phyloP scores from a whole-genome alignment of 2,888 invertebrate genomes.

The Coelopa pilipes region DNA sequence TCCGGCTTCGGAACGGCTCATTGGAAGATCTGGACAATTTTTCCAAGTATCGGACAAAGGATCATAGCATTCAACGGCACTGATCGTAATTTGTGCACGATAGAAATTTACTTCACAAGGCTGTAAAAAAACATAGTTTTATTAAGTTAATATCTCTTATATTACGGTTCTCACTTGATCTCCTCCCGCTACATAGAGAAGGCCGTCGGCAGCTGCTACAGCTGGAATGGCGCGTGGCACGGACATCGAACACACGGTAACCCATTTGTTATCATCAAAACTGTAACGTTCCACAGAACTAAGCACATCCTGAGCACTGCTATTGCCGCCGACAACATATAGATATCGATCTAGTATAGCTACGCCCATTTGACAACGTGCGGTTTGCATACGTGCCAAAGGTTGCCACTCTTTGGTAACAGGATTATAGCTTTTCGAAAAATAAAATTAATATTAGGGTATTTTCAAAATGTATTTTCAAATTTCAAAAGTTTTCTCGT shows the following conservation, averaged over 20 bases:
- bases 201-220: constrained; percentile 84
- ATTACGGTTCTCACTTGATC: constrained; percentile 70
- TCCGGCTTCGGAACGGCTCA: constrained; percentile 87
- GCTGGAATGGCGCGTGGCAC: constrained; percentile 84
- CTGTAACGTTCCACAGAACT: constrained; percentile 79
- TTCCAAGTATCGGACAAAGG: constrained; percentile 82
- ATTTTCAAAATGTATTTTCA: neutral
- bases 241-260: constrained; percentile 77
- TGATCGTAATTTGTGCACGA: constrained; percentile 84
- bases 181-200: constrained; percentile 86
- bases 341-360: constrained; percentile 85
- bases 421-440: constrained; percentile 75
- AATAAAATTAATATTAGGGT: neutral
- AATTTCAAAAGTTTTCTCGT: neutral
- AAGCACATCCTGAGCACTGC: constrained; percentile 81
- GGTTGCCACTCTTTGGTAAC: constrained; percentile 82
- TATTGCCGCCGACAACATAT: constrained; percentile 90
- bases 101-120: constrained; percentile 84
- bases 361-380: constrained; percentile 89
- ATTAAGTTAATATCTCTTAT: neutral
- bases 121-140: constrained; percentile 45
- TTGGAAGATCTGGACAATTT: constrained; percentile 81
- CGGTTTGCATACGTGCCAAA: constrained; percentile 81
- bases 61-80: constrained; percentile 86
- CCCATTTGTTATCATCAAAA: constrained; percentile 75